Base-by-base conservation (phyloP, 2,888 invertebrate species). In the Hemistola chrysoprasaria region DNA sequence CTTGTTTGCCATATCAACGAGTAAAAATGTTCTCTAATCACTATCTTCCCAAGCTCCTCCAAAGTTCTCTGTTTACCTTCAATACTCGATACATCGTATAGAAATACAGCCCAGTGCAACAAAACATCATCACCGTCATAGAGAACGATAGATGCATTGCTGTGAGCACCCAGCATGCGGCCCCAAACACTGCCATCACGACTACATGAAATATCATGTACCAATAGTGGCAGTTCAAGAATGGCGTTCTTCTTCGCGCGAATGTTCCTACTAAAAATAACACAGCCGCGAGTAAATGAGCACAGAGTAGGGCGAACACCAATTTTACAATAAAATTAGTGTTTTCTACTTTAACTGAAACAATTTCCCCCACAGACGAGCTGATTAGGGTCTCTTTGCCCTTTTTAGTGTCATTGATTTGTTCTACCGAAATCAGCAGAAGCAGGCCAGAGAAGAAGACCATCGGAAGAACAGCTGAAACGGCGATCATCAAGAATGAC, bases 391-490 rank as follows among this genome's bases (percentile, higher is more conserved):
- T n/a, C n/a, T n/a, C n/a, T n/a, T n/a, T n/a, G n/a, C n/a, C n/a
- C n/a, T n/a, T 16, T 3, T 4, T 16, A 2, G 16, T 2, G 16
- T 16, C 16, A 2, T 3, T 16, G 16, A 3, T 16, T 16, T 16
- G 16, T 16, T n/a, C n/a, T n/a, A 16, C 2, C 1, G 71, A 56
- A 8, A 74, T 50, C 0, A 72, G 10, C 0, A 78, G 54, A 0
- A 83, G 62, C 0, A 81, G 23, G 0, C 62, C 67, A 6, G 69
- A 66, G 32, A 83, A 83, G 7, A 72, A 28, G 0, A 80, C 23
- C 60, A 83, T 79, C 0, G 82, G 82, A 0, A 78, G 37, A 0
- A 81, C 66, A 6, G 81, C 73, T n/a, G 84, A 75, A n/a, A 69
- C 22, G 0, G 70, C 74, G 3, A 80, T 66, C 37, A 76, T 32